Percentiles rank a stretch among this genome's conserved stretches.
Conservation (phyloP, 1,140 invertebrate genomes). For the Druon quercuslanigerum region DNA sequence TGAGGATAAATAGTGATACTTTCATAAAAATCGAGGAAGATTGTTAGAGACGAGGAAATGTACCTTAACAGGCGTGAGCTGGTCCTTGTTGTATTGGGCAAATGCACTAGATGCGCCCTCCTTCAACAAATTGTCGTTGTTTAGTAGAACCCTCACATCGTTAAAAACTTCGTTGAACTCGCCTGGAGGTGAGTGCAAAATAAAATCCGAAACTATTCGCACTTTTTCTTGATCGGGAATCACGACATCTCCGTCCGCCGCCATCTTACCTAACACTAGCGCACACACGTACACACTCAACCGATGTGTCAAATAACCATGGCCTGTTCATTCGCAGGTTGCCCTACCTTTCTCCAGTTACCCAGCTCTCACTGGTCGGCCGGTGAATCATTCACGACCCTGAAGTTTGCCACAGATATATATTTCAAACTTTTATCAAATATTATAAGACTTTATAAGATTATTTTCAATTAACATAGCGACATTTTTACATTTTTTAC, state of each 20-base stretch:
- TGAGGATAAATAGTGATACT: conserved; percentile 36
- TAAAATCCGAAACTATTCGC: conserved; percentile 97
- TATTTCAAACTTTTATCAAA: neutral
- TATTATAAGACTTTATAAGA: too few species aligned
- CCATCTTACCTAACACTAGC: conserved; percentile 74
- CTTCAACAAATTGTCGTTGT: conserved; percentile 96
- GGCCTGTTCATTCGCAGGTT: conserved; percentile 61
- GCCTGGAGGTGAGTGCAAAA: conserved; percentile 97
- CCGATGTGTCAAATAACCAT: conserved; percentile 64
- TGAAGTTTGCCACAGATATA: neutral
- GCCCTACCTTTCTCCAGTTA: conserved; percentile 20
- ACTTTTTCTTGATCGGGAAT: conserved; percentile 93
- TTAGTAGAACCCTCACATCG: conserved; percentile 96
- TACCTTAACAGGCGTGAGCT: conserved; percentile 93
- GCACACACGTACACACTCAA: conserved; percentile 64
- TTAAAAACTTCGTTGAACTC: conserved; percentile 99
- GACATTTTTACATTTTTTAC: too few species aligned
- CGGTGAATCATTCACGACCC: neutral
- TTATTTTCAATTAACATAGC: too few species aligned
- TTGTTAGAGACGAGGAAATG: conserved; percentile 37
- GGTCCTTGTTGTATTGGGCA: conserved; percentile 99
- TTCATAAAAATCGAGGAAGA: conserved; percentile 32
- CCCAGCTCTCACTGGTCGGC: neutral
- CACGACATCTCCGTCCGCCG: conserved; percentile 82
- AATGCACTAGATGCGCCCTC: conserved; percentile 97